phyloP scores from a whole-genome alignment of 2,888 invertebrate species.

The Trissoscelio sp. region DNA sequence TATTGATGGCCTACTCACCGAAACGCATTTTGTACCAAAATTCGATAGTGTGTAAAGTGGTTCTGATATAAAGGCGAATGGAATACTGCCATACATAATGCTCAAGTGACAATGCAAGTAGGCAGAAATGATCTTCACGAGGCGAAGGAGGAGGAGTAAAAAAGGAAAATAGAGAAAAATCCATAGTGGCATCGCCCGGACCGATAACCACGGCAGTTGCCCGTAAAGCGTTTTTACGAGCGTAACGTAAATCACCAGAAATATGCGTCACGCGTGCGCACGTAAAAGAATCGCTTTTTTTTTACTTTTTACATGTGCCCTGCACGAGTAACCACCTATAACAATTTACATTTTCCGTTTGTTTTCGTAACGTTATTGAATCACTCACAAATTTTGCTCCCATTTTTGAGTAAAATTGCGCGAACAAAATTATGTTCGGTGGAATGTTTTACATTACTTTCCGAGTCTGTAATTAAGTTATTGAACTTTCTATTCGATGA shows the following conservation, averaged over 20 bases:
- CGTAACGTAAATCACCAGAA: constrained; percentile 53
- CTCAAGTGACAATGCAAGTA: constrained; percentile 65
- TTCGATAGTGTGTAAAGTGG: constrained; percentile 56
- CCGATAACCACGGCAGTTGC: constrained; percentile 57
- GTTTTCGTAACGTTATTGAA: constrained; percentile 20
- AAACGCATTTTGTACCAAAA: constrained; percentile 44
- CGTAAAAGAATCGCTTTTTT: no score
- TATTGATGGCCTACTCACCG: constrained; percentile 16
- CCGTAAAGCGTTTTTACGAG: constrained; percentile 59
- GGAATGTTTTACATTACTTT: constrained; percentile 38
- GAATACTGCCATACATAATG: constrained; percentile 57
- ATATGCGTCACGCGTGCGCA: constrained; percentile 42
- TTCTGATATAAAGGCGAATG: constrained; percentile 57
- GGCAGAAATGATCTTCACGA: constrained; percentile 59
- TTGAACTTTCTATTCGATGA: constrained; percentile 22
- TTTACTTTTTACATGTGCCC: not conserved
- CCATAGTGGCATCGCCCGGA: constrained; percentile 36
- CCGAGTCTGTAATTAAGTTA: constrained; percentile 37
- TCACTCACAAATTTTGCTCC: constrained; percentile 13
- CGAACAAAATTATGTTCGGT: constrained; percentile 15
- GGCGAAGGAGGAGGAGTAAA: constrained; percentile 31
- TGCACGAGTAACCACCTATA: constrained; percentile 9
- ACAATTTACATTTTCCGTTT: constrained; percentile 52
- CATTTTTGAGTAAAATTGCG: constrained; percentile 29
- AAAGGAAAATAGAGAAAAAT: constrained; percentile 47